These are phyloP conservation scores for Achroia grisella DNA, from an alignment of 1,140 invertebrate genomes.

Conservation along the genomic window DNA sequence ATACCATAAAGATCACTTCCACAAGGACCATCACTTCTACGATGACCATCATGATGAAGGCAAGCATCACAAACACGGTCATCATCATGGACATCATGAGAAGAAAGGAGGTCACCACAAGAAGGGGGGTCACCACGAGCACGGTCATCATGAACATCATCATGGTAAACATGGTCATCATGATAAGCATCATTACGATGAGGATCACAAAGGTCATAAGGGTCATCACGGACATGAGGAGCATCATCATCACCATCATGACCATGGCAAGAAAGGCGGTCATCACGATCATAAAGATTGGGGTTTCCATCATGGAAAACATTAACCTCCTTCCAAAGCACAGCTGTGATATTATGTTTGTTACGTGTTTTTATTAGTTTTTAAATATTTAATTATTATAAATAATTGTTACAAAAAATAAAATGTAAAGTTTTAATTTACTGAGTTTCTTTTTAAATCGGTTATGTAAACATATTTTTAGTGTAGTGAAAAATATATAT, in stretches of 20 bases:
- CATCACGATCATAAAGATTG: conserved; percentile 56
- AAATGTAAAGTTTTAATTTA: neutral
- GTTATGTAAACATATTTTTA: too few species aligned
- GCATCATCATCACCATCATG: conserved; percentile 54
- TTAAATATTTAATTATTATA: conserved; percentile 11
- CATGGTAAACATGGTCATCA: conserved; percentile 55
- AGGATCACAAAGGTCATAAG: conserved; percentile 52
- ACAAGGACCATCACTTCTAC: conserved; percentile 66
- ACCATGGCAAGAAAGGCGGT: conserved; percentile 58
- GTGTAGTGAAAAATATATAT: too few species aligned
- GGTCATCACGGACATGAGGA: conserved; percentile 60
- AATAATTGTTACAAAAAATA: conserved; percentile 2
- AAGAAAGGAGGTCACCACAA: conserved; percentile 52
- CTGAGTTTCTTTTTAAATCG: neutral
- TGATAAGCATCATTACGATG: conserved; percentile 56
- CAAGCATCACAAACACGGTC: conserved; percentile 59
- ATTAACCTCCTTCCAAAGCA: conserved; percentile 32
- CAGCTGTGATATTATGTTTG: conserved; percentile 43
- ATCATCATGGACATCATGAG: conserved; percentile 56
- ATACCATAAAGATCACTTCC: conserved; percentile 61
- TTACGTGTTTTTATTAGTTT: conserved; percentile 25
- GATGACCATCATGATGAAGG: conserved; percentile 58
- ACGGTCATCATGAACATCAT: conserved; percentile 54
- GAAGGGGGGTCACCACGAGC: conserved; percentile 54
- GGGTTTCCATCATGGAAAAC: conserved; percentile 64